Evolutionary conservation across 2,797 vertebrate genomes (phyloP).

Genomic region (Cossypha polioptera): DNA sequence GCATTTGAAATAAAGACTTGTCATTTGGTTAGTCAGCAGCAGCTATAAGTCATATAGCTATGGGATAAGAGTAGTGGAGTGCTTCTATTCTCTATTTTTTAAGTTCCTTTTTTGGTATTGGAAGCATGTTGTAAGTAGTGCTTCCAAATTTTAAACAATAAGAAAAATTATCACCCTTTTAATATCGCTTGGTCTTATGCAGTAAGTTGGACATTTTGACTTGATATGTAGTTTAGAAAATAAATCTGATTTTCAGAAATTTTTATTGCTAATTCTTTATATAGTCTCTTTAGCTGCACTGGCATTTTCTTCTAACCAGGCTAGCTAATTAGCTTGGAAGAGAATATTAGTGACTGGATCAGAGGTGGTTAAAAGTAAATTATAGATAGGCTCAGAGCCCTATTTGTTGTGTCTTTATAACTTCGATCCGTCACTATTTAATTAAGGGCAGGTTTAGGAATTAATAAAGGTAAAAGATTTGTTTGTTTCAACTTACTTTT

Average conservation of each 20-base stretch:
- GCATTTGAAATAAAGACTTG: not conserved
- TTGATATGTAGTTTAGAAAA: not conserved
- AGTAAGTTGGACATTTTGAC: not conserved
- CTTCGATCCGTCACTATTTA: not conserved
- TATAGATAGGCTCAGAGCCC: not conserved
- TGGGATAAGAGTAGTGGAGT: not conserved
- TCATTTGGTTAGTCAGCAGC: not conserved
- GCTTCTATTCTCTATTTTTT: not conserved
- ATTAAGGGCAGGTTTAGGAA: not conserved
- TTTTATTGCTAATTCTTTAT: not conserved
- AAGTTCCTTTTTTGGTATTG: not conserved
- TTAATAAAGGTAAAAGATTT: not conserved
- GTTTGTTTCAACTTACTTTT: not conserved
- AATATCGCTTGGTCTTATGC: not conserved
- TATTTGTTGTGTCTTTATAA: not conserved
- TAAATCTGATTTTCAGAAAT: not conserved
- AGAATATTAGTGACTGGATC: not conserved
- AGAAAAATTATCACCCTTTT: not conserved
- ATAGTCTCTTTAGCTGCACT: not conserved
- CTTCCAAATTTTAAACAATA: not conserved
- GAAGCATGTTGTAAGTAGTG: not conserved
- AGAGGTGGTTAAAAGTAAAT: not conserved
- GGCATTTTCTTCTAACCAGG: not conserved
- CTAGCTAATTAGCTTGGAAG: not conserved
- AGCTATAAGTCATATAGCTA: not conserved